phyloP scores from a whole-genome alignment of 2,113 vertebrate species.

The Phaethornis superciliosus region DNA sequence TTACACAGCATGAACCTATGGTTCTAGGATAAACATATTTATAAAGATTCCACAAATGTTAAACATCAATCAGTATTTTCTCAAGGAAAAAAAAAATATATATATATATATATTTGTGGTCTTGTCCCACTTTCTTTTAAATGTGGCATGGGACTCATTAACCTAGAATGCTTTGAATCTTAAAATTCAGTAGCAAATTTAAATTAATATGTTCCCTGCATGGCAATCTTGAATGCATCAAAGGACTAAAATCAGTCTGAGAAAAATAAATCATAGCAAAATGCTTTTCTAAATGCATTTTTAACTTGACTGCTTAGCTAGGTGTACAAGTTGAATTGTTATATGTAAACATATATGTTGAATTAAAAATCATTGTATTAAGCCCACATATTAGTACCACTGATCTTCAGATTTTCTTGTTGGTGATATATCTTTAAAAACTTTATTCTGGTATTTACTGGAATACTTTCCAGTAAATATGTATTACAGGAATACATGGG shows the following conservation, averaged over 20 bases:
- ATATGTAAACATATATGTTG: not conserved
- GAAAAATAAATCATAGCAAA: not conserved
- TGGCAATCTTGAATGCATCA: not conserved
- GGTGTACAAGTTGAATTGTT: not conserved
- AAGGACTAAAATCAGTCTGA: not conserved
- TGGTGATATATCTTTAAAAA: not conserved
- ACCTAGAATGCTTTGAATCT: not conserved
- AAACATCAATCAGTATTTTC: not conserved
- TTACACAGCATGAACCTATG: not conserved
- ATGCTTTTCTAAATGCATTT: not conserved
- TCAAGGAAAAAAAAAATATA: not conserved
- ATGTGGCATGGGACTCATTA: not conserved
- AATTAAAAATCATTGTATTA: not conserved
- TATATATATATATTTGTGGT: not conserved
- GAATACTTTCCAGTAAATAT: not conserved
- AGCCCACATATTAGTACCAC: not conserved
- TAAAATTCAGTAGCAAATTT: not conserved
- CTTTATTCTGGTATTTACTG: not conserved
- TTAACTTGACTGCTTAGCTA: not conserved
- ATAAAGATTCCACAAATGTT: not conserved
- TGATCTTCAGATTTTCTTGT: not conserved
- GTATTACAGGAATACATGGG: fast-evolving
- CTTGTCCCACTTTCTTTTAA: not conserved
- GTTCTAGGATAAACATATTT: not conserved
- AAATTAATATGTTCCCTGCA: not conserved